Evolutionary conservation across 1,140 invertebrate species (phyloP).

Genomic region (Drosophila burlai): DNA sequence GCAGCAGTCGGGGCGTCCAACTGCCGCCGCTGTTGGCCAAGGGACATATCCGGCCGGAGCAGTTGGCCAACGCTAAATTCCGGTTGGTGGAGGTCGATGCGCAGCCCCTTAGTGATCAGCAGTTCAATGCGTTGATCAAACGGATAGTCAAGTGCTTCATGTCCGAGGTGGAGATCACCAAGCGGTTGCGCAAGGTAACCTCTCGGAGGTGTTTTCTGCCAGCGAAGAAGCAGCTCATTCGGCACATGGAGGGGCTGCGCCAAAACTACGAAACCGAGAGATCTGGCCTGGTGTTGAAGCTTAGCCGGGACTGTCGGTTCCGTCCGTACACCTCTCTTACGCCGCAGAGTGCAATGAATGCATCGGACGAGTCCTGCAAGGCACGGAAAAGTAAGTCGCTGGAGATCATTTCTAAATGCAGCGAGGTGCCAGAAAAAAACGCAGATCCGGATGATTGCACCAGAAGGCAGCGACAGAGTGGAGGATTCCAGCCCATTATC

Average conservation of each 20-base stretch:
- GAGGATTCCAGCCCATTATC: slow-evolving; percentile 16
- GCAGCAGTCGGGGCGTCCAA: slow-evolving; percentile 8
- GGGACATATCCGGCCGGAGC: slow-evolving; percentile 16
- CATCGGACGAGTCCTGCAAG: too few relatives aligned
- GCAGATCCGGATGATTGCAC: neutral
- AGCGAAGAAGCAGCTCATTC: slow-evolving; percentile 1
- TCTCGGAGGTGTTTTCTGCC: neutral
- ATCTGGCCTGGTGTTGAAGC: slow-evolving; percentile 19
- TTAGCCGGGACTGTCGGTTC: slow-evolving; percentile 30
- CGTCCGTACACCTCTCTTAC: neutral
- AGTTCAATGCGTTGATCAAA: slow-evolving; percentile 31
- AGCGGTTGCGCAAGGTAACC: slow-evolving; percentile 14
- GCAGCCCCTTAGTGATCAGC: slow-evolving; percentile 20
- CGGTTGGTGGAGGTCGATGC: slow-evolving; percentile 17
- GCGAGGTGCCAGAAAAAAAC: neutral
- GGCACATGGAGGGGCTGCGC: slow-evolving; percentile 15
- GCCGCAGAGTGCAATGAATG: too few relatives aligned
- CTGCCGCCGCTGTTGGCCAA: slow-evolving; percentile 30
- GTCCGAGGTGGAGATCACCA: slow-evolving; percentile 42
- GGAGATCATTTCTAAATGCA: neutral
- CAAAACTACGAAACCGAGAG: slow-evolving; percentile 29
- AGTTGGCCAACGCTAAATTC: slow-evolving; percentile 21
- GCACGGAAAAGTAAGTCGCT: neutral
- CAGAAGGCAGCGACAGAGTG: slow-evolving; percentile 8
- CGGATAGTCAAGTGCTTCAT: slow-evolving; percentile 41